These are phyloP conservation scores for Oreochromis spilurus DNA, from an alignment of 2,113 vertebrate genomes.

Conservation along the genomic window DNA sequence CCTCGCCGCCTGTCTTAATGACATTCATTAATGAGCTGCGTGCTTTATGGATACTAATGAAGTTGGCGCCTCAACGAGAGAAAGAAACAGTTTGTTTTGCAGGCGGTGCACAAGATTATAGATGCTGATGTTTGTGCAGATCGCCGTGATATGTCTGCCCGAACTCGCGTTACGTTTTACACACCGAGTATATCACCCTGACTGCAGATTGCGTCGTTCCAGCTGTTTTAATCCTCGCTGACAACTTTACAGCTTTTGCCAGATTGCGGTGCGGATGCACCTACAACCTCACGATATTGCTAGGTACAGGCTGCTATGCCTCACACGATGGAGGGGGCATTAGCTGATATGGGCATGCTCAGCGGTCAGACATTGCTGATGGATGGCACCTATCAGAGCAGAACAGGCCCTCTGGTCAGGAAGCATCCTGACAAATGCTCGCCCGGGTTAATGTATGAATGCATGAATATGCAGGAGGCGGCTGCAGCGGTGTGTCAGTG, in stretches of 20 bases:
- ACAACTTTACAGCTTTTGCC: constrained; percentile 1
- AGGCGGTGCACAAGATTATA: not conserved
- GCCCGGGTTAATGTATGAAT: not conserved
- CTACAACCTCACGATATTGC: not conserved
- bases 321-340: not conserved
- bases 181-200: not conserved
- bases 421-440: constrained; percentile 7
- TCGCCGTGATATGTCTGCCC: not conserved
- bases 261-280: not conserved
- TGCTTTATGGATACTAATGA: constrained; percentile 38
- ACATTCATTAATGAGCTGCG: constrained; percentile 36
- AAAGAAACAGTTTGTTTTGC: not conserved
- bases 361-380: constrained; percentile 10
- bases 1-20: constrained; percentile 36
- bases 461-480: constrained; percentile 11
- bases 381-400: constrained; percentile 13
- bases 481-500: not conserved
- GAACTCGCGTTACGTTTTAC: not conserved
- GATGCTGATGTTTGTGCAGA: not conserved
- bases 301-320: not conserved
- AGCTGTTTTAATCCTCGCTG: not conserved
- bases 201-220: not conserved
- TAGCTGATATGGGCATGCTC: not conserved
- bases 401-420: not conserved
- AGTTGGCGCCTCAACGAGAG: not conserved